Base-by-base conservation (phyloP, 2,113 vertebrate genomes). In the Lampris incognitus region DNA sequence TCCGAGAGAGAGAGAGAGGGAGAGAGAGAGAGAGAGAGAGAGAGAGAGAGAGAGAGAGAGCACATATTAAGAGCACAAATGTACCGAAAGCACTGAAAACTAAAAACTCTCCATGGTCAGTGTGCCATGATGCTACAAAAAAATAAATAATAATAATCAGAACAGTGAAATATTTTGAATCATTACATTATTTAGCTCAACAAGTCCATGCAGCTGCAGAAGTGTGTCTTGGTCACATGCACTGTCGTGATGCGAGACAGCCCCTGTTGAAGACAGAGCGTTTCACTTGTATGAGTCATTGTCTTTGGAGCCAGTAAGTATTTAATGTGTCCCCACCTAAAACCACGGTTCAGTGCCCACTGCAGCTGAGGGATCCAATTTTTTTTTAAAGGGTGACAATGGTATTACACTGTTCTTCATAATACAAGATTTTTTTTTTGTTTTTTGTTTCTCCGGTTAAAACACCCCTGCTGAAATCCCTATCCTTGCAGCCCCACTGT, bases 101-200 rank as follows among this genome's bases (percentile, higher is more conserved):
- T 10, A 72, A 79, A 82, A 72, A 56, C 11, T 60, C 57, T 81
- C n/a, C 57, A 38, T 46, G 37, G 11, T 57, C 37, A 69, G 69
- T 74, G 13, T 40, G 39, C 61, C 51, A 72, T 37, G 42, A 48
- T 8, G 73, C 52, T 55, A 55, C 24, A n/a, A 11, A 55, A n/a
- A 55, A 55, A 46, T 4, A 46, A 46, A 52, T 82, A 51, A 71
- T 70, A 70, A 49, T 42, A 78, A 59, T 71, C 36, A 74, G 69
- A 74, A 79, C 51, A 24, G 50, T 65, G 75, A 63, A 62, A 64
- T 70, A 63, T 66, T 74, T 49, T 82, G 69, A 85, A 24, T 66
- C 6, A 7, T 48, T 74, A 50, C 60, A 71, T 79, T 83, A 1
- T 84, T 88, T 76, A 79, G 86, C 86, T 86, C 81, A 88, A 69